Conservation (phyloP, 2,113 vertebrate genomes). For the Drymodes brunneopygia region DNA sequence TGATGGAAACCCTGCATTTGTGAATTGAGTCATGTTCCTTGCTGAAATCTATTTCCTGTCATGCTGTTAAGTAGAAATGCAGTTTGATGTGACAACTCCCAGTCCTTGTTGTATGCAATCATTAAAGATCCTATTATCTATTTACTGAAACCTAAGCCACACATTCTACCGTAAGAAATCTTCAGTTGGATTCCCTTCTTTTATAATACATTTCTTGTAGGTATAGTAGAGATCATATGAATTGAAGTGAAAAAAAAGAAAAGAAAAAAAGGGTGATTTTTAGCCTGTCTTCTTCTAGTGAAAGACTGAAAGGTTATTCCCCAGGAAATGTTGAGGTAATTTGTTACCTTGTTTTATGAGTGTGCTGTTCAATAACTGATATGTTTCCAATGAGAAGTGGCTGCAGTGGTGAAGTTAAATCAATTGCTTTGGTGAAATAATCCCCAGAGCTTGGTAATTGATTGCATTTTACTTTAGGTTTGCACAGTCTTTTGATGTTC, state of each 20-base stretch:
- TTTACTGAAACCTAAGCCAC: not conserved
- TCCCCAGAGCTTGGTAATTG: not conserved
- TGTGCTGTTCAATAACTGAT: not conserved
- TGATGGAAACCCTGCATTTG: not conserved
- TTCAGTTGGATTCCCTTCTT: not conserved
- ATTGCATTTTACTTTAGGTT: not conserved
- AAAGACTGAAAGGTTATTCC: not conserved
- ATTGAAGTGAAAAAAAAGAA: not conserved
- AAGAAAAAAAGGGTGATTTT: not conserved
- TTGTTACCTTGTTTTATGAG: not conserved
- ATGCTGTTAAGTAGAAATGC: not conserved
- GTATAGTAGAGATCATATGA: not conserved
- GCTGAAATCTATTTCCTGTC: not conserved
- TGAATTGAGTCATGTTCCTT: not conserved
- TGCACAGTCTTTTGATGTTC: not conserved
- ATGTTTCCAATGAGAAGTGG: not conserved
- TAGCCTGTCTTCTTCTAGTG: not conserved
- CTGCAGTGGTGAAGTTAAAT: not conserved
- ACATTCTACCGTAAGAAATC: not conserved
- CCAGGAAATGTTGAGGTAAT: not conserved
- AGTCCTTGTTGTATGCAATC: not conserved
- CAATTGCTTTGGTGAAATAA: constrained; percentile 25
- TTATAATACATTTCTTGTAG: not conserved
- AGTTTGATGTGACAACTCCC: not conserved
- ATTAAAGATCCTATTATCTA: not conserved